Evolutionary conservation across 2,888 invertebrate genomes (phyloP), one percentile per base, ranked within the genome.

Genomic region (Chrysomela aeneicollis): DNA sequence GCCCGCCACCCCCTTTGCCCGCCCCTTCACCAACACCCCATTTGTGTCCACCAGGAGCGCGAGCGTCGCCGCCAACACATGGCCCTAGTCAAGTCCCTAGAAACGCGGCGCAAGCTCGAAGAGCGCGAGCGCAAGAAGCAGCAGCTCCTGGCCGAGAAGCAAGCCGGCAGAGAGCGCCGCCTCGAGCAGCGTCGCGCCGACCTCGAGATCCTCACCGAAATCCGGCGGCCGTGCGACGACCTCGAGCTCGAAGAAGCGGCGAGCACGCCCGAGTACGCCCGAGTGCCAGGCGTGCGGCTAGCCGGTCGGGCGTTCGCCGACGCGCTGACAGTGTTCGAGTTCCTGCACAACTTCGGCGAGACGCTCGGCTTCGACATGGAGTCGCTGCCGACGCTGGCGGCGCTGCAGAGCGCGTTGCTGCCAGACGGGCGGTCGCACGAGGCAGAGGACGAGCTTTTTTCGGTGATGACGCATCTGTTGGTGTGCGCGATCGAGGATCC

Each of bases 401-500:
- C 92, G 61, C 85, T 97, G 12, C 97, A 97, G 82, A 87, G 90
- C 78, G 95, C 94, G 0, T 84, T 97, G 30, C 84, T 96, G 59
- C 78, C 81, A 19, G 91, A 79, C 59, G 82, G 92, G 60, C 91
- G 92, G 77, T 91, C 92, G 78, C 88, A 89, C 5, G 93, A 93
- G 64, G 88, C 89, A 0, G 92, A 93, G 75, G 95, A 95, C 76
- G 95, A 96, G 77, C 84, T 97, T 67, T 83, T 96, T 47, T 92
- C 93, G 58, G 92, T 97, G 6, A 89, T 97, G 84, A 93, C 94
- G 9, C 95, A 96, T 81, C 85, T 98, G 21, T 86, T 97, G 22
- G 92, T 95, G 30, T 94, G 95, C 79, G 96, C 96, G 69, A 93
- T 97, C 60, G 95, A 95, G 84, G 97, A 97, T 86, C 97, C 91